Evolutionary conservation across 2,797 vertebrate species (phyloP), one percentile per base, ranked within the genome.

Genomic region (Champsocephalus gunnari): DNA sequence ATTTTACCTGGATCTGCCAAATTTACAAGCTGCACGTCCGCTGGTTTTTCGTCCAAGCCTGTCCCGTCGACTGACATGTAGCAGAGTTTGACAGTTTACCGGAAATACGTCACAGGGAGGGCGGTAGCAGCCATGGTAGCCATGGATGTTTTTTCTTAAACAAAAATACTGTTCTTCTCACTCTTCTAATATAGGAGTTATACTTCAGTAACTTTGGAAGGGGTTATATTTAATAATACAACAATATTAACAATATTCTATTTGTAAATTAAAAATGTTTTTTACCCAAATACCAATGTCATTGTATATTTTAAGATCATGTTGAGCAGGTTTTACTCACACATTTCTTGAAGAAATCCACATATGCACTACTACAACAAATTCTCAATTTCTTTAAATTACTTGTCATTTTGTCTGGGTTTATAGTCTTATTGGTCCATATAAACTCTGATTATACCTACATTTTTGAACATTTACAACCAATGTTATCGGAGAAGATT

Each of bases 91-190:
- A 92, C 90, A 89, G 78, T 74, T 87, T 62, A 72, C 88, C 91
- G 92, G 92, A 94, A 92, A 55, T 81, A 82, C 93, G 92, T 93
- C 92, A 93, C 17, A 1, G 2, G 1, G 10, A 24, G 2, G 0
- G 38, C 13, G 50, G 14, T 47, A 47, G 61, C 24, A 9, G 38
- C 17, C 12, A 32, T 12, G 50, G 14, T 44, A 47, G 61, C 24
- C 45, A 2, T 24, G 3, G 9, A 43, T 19, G 17, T 13, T 28
- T 38, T 38, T 54, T 56, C 43, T 34, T 10, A 10, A 51, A 51
- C 28, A 8, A 43, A 45, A 7, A 11, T 45, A 28, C 28, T 28
- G 28, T 5, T 28, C 28, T 55, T 5, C 9, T 17, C 10, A 2
- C 24, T 9, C 13, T 2, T 49, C n/a, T 38, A 8, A 9, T 54